Evolutionary conservation across 2,113 vertebrate genomes (phyloP).

Genomic region (Copsychus sechellarum): DNA sequence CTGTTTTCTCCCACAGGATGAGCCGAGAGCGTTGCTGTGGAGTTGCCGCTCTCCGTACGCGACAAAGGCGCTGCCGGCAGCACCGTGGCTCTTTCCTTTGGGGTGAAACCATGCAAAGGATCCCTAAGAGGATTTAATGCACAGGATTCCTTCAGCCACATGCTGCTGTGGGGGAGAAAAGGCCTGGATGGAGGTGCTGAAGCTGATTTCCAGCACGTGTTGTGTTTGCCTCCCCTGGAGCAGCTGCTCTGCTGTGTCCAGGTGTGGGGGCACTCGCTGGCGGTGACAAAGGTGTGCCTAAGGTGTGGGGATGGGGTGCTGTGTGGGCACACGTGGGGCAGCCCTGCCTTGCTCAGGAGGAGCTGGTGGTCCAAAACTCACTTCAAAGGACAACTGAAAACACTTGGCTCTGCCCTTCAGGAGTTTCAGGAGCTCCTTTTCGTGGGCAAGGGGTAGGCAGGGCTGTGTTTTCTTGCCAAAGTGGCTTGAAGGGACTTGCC

Average conservation of each 20-base stretch:
- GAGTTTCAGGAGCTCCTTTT: neutral
- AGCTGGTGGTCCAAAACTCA: neutral
- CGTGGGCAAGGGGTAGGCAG: neutral
- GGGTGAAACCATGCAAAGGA: neutral
- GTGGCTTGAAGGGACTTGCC: neutral
- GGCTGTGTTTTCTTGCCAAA: neutral
- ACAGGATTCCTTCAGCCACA: neutral
- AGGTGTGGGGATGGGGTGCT: neutral
- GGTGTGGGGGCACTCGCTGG: rapidly evolving
- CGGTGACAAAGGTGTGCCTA: rapidly evolving
- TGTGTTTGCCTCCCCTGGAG: neutral
- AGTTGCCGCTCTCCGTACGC: rapidly evolving
- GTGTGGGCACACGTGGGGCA: rapidly evolving
- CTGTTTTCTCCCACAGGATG: neutral
- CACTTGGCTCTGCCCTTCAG: neutral
- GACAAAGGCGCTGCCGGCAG: neutral
- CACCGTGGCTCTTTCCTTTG: neutral
- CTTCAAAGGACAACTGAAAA: neutral
- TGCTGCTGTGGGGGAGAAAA: neutral
- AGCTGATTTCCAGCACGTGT: neutral
- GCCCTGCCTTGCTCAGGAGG: neutral
- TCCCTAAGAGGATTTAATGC: neutral
- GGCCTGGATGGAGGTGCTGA: neutral
- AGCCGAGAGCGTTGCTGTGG: neutral
- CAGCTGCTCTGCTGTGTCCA: neutral